Evolutionary conservation across 2,888 invertebrate genomes (phyloP), one percentile per base, ranked within the genome.

Genomic region (Blastobasis adustella): DNA sequence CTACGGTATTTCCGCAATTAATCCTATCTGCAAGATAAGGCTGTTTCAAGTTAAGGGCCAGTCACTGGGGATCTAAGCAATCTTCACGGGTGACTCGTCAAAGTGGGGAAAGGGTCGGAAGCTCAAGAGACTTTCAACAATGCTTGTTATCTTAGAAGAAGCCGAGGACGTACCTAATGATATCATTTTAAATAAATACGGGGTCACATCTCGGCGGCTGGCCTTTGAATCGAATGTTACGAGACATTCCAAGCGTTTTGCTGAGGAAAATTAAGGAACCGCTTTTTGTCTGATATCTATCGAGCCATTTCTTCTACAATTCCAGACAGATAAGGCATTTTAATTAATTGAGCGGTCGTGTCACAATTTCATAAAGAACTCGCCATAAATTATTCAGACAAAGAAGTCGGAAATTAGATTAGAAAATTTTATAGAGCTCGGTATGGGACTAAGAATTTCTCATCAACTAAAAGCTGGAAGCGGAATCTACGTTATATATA

Each of bases 21-120:
- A 86, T 87, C 81, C 81, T 76, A 80, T 82, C 82, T 79, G 65
- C 59, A 66, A 71, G 86, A 88, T 86, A 85, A 84, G 80, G 80
- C 80, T 80, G 82, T 82, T 84, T 83, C 83, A 76, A 85, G 78
- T 82, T 82, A 80, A 84, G 84, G 82, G 78, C 81, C 80, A 79
- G 82, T 76, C 79, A 67, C 78, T 74, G 63, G 83, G 84, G 87
- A 86, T 87, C 86, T 84, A 85, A 85, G 86, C 87, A 86, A 88
- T 86, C 86, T 87, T 86, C 79, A 87, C 86, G 86, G 83, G 77
- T 85, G 84, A 86, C 83, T 87, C 82, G 85, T 86, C 87, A 88
- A 88, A 88, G 87, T 73, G 77, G 78, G 23, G 82, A 80, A 77
- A 87, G 85, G 87, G 86, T 85, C 84, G 79, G 79, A 75, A 77